Conservation (phyloP, 2,888 invertebrate species). For the Andrena camellia region DNA sequence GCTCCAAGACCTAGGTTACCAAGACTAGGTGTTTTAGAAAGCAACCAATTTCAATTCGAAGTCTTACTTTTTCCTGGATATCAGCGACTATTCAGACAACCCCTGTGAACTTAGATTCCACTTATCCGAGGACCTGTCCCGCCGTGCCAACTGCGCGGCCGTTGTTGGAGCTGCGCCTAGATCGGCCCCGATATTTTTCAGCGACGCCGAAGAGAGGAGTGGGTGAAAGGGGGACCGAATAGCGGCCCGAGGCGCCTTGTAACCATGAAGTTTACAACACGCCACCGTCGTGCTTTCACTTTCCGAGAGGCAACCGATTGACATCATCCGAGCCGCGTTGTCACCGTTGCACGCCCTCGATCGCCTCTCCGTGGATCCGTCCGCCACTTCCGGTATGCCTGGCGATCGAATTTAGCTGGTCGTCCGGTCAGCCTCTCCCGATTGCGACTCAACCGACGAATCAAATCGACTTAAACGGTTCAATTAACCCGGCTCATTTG, state of each 20-base stretch:
- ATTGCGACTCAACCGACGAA: constrained; percentile 33
- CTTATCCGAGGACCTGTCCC: no score
- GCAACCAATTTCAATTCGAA: no score
- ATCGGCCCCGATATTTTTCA: constrained; percentile 9
- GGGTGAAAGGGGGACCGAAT: constrained; percentile 29
- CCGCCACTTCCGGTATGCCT: constrained; percentile 52
- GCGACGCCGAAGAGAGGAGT: not conserved
- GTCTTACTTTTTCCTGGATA: no score
- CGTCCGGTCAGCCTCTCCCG: constrained; percentile 56
- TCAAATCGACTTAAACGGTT: constrained; percentile 55
- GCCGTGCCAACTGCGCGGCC: no score
- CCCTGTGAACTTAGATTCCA: no score
- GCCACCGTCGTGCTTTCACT: constrained; percentile 66
- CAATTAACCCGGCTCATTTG: constrained; percentile 53
- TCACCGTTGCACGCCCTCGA: constrained; percentile 31
- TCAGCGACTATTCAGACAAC: no score
- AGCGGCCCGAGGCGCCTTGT: constrained; percentile 38
- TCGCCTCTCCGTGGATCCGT: constrained; percentile 36
- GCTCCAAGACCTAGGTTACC: no score
- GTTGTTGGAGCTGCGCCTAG: no score
- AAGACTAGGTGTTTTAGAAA: no score
- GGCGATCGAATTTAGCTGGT: constrained; percentile 53
- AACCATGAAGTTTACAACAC: constrained; percentile 60
- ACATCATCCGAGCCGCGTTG: constrained; percentile 48
- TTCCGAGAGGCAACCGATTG: constrained; percentile 62